Base-by-base conservation (phyloP, 1,140 invertebrate genomes). In the Bombus superbus region DNA sequence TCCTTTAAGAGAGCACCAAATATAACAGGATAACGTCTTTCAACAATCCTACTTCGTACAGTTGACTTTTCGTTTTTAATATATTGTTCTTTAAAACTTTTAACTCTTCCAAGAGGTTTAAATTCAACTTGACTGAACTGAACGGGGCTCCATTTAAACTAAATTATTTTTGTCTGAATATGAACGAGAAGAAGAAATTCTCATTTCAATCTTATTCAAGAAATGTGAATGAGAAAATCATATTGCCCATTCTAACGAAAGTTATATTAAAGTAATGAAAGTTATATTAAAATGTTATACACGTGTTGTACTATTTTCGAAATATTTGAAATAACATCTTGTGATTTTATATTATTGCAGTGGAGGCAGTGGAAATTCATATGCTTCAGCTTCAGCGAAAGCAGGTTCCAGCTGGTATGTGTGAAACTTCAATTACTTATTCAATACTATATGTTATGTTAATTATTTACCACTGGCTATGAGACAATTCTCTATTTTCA, bases 301-400 rank as follows among this genome's bases (percentile, higher is more conserved):
- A 38, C 38, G 38, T 38, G 3, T 38, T 3, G 38, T 38, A 38
- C 38, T 38, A 38, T 53, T 22, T 62, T 62, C 59, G 11, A n/a
- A 62, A 15, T 75, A 35, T 10, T 38, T 13, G 28, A 22, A 18
- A 79, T 28, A 15, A 59, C 18, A 42, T 66, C 6, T 47, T 66
- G 8, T 53, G 1, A 40, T 76, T 9, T 35, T 22, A 59, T 38
- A 57, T 42, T 22, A 69, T n/a, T 74, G 59, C 9, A 75, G 86
- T 1, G 88, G 90, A 0, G 85, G 87, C 9, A 78, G 81, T 2
- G 86, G 88, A 40, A 79, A 84, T 32, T 87, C 87, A 10, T 88
- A 83, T 35, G 83, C 93, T 3, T 89, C 90, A 25, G 88, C 93
- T 11, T 90, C 89, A 4, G 92, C 93, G 3, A 81, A 89, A 28